A percentile compares a stretch with the other conserved stretches of the same genome.
Conservation (phyloP, 2,888 invertebrate genomes). For the Lycia hirtaria region DNA sequence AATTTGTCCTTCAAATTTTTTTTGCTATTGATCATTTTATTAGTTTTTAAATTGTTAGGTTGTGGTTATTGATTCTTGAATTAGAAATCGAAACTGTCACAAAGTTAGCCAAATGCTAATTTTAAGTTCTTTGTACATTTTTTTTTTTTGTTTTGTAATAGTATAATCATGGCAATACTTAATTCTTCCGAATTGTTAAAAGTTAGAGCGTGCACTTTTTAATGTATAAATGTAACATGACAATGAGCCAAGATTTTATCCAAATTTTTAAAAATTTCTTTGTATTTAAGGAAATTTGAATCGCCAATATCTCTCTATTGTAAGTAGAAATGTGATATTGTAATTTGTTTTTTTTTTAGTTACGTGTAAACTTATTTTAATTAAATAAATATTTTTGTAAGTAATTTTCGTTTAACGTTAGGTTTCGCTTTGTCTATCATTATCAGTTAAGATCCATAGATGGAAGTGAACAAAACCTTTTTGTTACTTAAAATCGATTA, state of each 20-base stretch:
- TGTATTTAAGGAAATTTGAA: conserved; percentile 61
- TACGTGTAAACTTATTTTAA: conserved; percentile 81
- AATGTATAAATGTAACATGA: conserved; percentile 70
- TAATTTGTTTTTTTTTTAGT: conserved; percentile 71
- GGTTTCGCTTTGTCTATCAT: conserved; percentile 81
- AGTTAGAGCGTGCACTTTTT: conserved; percentile 60
- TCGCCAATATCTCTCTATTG: conserved; percentile 85
- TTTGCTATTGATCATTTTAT: conserved; percentile 65
- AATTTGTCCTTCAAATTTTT: conserved; percentile 64
- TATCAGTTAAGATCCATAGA: conserved; percentile 79
- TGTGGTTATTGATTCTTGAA: conserved; percentile 70
- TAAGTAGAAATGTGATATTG: conserved; percentile 86
- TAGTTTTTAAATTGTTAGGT: conserved; percentile 71
- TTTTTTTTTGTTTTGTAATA: conserved; percentile 57
- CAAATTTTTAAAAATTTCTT: conserved; percentile 62
- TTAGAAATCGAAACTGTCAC: conserved; percentile 65
- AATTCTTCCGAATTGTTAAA: conserved; percentile 78
- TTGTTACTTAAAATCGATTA: conserved; percentile 85
- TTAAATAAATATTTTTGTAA: conserved; percentile 83
- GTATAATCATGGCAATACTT: conserved; percentile 75
- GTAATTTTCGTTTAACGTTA: conserved; percentile 76
- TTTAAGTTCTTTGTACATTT: conserved; percentile 72
- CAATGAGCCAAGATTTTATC: conserved; percentile 70
- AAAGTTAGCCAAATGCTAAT: conserved; percentile 78
- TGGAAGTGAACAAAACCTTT: conserved; percentile 76